These are phyloP conservation scores for Papilio protenor DNA, from an alignment of 2,888 invertebrate genomes.

Conservation along the genomic window DNA sequence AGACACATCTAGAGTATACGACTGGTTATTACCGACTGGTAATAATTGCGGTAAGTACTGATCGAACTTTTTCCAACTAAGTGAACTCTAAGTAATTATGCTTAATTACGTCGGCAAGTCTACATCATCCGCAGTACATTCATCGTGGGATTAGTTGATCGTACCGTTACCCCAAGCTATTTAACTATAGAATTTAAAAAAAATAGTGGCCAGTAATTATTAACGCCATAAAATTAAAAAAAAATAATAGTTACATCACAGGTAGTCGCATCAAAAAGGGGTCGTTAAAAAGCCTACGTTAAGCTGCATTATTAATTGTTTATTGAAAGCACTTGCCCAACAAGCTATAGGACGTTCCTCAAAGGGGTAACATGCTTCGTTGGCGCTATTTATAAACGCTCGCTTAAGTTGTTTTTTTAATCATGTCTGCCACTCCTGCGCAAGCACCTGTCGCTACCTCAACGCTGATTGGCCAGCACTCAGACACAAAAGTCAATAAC, in stretches of 20 bases:
- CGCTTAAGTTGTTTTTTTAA: constrained; percentile 62
- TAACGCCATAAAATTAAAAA: not conserved
- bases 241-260: constrained; percentile 23
- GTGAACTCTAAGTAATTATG: constrained; percentile 68
- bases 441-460: constrained; percentile 68
- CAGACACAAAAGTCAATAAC: constrained; percentile 71
- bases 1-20: constrained; percentile 24
- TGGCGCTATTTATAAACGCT: constrained; percentile 78
- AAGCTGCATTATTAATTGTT: constrained; percentile 38
- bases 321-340: constrained; percentile 51
- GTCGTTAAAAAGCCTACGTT: constrained; percentile 25
- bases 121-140: constrained; percentile 56
- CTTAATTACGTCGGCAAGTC: constrained; percentile 63
- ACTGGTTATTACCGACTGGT: constrained; percentile 43
- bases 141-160: constrained; percentile 55
- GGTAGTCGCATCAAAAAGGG: constrained; percentile 18
- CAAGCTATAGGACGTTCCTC: constrained; percentile 53
- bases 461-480: constrained; percentile 67
- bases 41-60: constrained; percentile 48
- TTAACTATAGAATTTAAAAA: not conserved
- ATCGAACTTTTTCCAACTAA: constrained; percentile 68
- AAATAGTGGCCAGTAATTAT: not conserved
- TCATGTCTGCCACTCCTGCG: constrained; percentile 60
- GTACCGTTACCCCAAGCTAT: not conserved
- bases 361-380: constrained; percentile 76